phyloP scores from a whole-genome alignment of 2,888 invertebrate species.

The Iselma pallidipennis region DNA sequence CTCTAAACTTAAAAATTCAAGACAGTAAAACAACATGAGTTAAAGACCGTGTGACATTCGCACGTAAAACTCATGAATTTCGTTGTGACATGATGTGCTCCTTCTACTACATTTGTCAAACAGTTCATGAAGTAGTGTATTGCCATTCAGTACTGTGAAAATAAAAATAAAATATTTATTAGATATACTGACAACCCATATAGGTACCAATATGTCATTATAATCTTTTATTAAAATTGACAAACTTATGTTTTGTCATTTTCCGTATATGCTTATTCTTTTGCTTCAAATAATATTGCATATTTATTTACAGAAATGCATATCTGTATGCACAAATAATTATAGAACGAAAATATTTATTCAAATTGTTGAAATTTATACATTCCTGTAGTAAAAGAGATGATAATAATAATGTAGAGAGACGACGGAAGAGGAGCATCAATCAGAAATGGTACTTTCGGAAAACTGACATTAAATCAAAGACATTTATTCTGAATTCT shows the following conservation, averaged over 20 bases:
- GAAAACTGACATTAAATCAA: neutral
- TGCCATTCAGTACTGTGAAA: constrained; percentile 4
- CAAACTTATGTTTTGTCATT: no score
- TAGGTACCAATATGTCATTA: no score
- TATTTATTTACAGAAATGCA: no score
- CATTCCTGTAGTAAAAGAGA: neutral
- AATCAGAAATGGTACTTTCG: neutral
- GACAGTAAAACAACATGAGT: constrained; percentile 5
- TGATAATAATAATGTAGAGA: neutral
- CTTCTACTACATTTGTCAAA: constrained; percentile 32
- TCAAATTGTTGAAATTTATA: neutral
- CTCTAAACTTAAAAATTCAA: constrained; percentile 9
- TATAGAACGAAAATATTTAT: neutral
- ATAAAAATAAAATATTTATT: constrained; percentile 20
- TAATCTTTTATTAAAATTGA: no score
- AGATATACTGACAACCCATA: constrained; percentile 17
- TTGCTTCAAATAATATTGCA: no score
- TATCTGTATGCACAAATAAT: neutral
- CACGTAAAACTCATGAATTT: constrained; percentile 27
- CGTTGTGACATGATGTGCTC: constrained; percentile 28
- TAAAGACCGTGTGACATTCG: constrained; percentile 19
- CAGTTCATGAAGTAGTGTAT: constrained; percentile 30
- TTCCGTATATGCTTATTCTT: no score
- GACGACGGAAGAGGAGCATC: neutral
- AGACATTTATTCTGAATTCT: neutral